Percentiles rank a stretch among this genome's conserved stretches.
Evolutionary conservation across 2,888 invertebrate species (phyloP).

Genomic region (Caenorhabditis zanzibari): DNA sequence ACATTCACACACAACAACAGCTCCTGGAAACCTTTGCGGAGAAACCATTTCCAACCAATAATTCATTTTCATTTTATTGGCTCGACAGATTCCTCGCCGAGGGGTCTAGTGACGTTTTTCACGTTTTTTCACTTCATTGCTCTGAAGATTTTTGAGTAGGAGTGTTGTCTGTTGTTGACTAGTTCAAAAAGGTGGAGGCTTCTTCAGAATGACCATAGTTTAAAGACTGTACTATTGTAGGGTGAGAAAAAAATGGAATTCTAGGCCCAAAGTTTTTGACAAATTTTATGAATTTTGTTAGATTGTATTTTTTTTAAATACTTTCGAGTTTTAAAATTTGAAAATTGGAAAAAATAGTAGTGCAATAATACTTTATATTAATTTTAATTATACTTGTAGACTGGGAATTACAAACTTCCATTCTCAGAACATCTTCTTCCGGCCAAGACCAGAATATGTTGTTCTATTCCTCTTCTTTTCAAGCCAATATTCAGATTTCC

Average conservation of each 20-base stretch:
- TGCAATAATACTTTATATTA: background rate
- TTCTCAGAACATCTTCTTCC: constrained; percentile 8
- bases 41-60: constrained; percentile 53
- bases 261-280: no score
- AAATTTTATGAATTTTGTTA: no score
- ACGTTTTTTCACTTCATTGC: constrained; percentile 49
- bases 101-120: constrained; percentile 32
- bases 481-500: constrained; percentile 44
- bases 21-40: constrained; percentile 42
- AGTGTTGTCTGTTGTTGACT: constrained; percentile 32
- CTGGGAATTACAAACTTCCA: background rate
- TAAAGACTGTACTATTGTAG: background rate
- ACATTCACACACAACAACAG: constrained; percentile 14
- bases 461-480: constrained; percentile 18
- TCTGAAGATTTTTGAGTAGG: constrained; percentile 36
- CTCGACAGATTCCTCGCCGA: constrained; percentile 40
- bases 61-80: constrained; percentile 64
- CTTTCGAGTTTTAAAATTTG: no score
- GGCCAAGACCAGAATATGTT: constrained; percentile 6
- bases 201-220: background rate
- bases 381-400: background rate
- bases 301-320: no score
- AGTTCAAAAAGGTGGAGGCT: background rate
- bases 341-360: no score
- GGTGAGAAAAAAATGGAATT: no score